A percentile compares a stretch with the other conserved stretches of the same genome.
These are phyloP conservation scores for Cantharis nigra DNA, from an alignment of 2,888 invertebrate genomes.

Conservation along the genomic window DNA sequence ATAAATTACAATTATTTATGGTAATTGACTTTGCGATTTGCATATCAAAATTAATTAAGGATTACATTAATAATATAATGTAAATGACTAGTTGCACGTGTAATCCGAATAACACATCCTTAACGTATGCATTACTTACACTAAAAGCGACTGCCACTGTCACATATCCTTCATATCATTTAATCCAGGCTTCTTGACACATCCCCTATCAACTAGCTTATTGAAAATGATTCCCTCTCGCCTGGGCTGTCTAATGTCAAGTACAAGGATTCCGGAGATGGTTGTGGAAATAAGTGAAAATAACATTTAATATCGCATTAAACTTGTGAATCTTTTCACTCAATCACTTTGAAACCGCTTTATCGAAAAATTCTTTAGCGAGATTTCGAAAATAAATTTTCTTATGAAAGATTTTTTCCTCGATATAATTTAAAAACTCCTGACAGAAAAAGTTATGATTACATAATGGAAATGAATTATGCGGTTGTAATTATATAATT, in stretches of 20 bases:
- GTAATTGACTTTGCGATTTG: not conserved
- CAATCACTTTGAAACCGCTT: constrained; percentile 15
- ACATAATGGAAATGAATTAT: not conserved
- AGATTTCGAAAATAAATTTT: not conserved
- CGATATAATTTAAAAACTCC: not conserved
- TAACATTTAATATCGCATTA: constrained; percentile 29
- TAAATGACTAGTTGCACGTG: constrained; percentile 20
- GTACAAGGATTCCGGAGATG: constrained; percentile 14
- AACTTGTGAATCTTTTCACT: constrained; percentile 15
- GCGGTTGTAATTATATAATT: not conserved
- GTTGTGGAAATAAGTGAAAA: constrained; percentile 28
- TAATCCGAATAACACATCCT: constrained; percentile 21
- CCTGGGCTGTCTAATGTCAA: constrained; percentile 21
- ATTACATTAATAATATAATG: constrained; percentile 13
- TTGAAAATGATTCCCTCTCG: constrained; percentile 28
- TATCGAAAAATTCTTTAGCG: constrained; percentile 1
- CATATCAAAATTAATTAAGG: constrained; percentile 5
- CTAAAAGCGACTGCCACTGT: constrained; percentile 28
- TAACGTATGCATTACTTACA: constrained; percentile 9
- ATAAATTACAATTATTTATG: constrained; percentile 7
- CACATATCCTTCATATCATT: constrained; percentile 36
- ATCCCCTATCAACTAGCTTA: constrained; percentile 24
- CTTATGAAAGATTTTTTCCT: not conserved
- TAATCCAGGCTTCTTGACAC: constrained; percentile 31
- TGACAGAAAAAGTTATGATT: not conserved